phyloP scores from a whole-genome alignment of 2,888 invertebrate genomes.

The Lamellibrachia columna region DNA sequence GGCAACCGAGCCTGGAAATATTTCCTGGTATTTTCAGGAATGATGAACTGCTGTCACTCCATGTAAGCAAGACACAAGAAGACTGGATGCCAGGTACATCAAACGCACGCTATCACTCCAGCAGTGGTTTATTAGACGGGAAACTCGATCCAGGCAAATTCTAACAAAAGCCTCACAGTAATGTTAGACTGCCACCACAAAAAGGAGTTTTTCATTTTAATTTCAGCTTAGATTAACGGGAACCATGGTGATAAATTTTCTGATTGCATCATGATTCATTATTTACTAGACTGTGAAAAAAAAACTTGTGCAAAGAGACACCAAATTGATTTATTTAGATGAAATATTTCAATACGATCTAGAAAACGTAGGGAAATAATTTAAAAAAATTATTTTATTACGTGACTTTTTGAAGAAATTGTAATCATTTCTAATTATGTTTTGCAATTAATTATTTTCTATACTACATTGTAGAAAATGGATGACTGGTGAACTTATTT shows the following conservation, averaged over 20 bases:
- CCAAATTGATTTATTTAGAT: constrained; percentile 2
- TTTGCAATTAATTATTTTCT: not conserved
- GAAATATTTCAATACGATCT: not conserved
- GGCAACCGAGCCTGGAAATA: not conserved
- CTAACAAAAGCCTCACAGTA: not conserved
- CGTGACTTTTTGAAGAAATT: not conserved
- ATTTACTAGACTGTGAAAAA: not conserved
- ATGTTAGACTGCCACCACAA: not conserved
- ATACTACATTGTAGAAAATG: not conserved
- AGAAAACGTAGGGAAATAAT: not conserved
- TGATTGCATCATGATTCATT: constrained; percentile 8
- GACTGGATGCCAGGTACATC: not conserved
- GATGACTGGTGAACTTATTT: not conserved
- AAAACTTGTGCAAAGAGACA: not conserved
- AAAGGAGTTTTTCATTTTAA: not conserved
- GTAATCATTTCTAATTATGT: not conserved
- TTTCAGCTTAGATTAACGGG: not conserved
- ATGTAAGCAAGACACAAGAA: not conserved
- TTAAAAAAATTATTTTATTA: not conserved
- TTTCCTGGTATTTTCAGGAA: constrained; percentile 10
- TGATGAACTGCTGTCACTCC: not conserved
- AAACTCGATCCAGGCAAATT: not conserved
- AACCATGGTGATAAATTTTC: constrained; percentile 16
- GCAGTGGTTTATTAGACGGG: not conserved
- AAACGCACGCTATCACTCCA: not conserved